Base-by-base conservation (phyloP, 2,113 vertebrate genomes). In the Epinephelus fuscoguttatus region DNA sequence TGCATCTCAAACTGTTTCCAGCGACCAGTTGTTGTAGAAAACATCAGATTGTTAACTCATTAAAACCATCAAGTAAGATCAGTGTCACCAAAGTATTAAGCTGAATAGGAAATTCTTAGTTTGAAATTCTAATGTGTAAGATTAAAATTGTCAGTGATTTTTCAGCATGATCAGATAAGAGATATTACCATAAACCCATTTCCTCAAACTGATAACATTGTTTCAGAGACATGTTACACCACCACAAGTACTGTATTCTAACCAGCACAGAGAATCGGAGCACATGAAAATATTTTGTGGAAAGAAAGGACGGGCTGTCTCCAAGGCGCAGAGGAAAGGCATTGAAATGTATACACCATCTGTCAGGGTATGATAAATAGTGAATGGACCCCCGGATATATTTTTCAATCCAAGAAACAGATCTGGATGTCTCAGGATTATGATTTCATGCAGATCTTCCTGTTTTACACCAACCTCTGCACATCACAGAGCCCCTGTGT, bases 301-400 rank as follows among this genome's bases (percentile, higher is more conserved):
- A 59, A 63, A 82, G 40, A 61, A 63, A 76, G 52, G 70, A 84
- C 49, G 72, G 56, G 59, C 70, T 66, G 72, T 79, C 63, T 81
- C 70, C 8, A 10, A 81, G 70, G 70, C 49, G 62, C 70, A 63
- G 19, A 75, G 52, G 55, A 59, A 69, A 64, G 30, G 50, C 62
- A 70, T 17, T 81, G 77, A 53, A 69, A 83, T 60, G 60, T 80
- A 73, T 74, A 73, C 75, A 78, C 62, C 15, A 45, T 27, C 74
- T 79, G 75, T 88, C 86, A 81, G 68, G 19, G 4, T 37, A 15
- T 62, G 63, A 90, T 88, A 81, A 92, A 93, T 90, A 91, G 59
- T 84, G 70, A 83, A 87, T 88, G 75, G 70, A 86, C 42, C n/a
- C 8, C 68, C 59, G 40, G 45, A 86, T 84, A 23, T 4, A 79